Evolutionary conservation across 2,888 invertebrate genomes (phyloP), one percentile per base, ranked within the genome.

Genomic region (Agonopterix alstromeriana): DNA sequence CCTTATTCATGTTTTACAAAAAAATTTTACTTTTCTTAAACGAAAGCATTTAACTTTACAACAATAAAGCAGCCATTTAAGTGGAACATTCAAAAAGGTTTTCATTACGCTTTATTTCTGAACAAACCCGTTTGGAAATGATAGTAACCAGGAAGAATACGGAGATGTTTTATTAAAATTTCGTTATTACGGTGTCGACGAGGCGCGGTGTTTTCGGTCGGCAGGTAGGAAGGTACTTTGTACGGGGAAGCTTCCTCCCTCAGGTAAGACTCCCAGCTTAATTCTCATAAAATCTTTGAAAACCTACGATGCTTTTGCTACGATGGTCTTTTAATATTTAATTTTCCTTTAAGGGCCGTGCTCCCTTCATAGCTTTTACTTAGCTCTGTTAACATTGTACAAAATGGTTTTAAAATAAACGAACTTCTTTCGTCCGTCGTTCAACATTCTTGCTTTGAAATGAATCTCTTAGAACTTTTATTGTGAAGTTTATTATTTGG

Each of bases 251-350:
- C 67, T 59, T 68, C 67, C 73, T 69, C 65, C 67, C 70, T 72
- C 70, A 58, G 60, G 63, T 60, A 68, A 67, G 42, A 42, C 8
- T 11, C 42, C 10, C 42, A 42, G 42, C 11, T 79, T 77, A 78
- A 79, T 77, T 69, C 76, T 74, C 73, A 71, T 74, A 75, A 80
- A 76, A 78, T 78, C 73, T 75, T 78, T 77, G 68, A 71, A 73
- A 79, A 77, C 73, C 73, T 27, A 27, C 27, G 27, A 27, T 27
- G 27, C 27, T 27, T 75, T 76, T 68, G 64, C 71, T 59, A 62
- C 74, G 75, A 77, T 81, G 73, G 72, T 71, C 70, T 80, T 82
- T 86, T 81, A 82, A 82, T 84, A 82, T 84, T 82, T 83, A 82
- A 84, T 83, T 81, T 82, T 71, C 73, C 71, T 71, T 75, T 73